phyloP scores from a whole-genome alignment of 2,797 vertebrate genomes.

The Lates japonicus region DNA sequence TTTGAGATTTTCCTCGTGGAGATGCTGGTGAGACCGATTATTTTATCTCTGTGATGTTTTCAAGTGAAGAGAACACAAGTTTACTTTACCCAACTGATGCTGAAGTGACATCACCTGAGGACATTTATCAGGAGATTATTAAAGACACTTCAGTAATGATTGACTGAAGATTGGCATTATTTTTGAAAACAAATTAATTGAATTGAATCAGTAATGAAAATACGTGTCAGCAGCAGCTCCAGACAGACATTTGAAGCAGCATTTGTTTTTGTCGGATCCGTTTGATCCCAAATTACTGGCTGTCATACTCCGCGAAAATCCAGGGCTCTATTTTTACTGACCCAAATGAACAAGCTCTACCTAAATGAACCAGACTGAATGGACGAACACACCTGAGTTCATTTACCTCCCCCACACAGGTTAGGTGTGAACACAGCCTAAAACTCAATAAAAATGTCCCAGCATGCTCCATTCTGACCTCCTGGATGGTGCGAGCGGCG shows the following conservation, averaged over 20 bases:
- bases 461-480: slow-evolving; percentile 68
- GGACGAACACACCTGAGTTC: slow-evolving; percentile 52
- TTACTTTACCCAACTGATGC: too few species aligned
- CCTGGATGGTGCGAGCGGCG: not conserved
- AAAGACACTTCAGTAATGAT: not conserved
- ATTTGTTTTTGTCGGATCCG: not conserved
- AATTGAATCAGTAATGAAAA: too few species aligned
- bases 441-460: slow-evolving; percentile 65
- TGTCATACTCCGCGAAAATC: not conserved
- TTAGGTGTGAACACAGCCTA: slow-evolving; percentile 32
- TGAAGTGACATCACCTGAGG: too few species aligned
- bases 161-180: too few species aligned
- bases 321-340: not conserved
- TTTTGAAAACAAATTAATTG: too few species aligned
- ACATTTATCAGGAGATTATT: too few species aligned
- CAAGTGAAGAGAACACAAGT: too few species aligned
- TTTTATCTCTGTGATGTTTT: too few species aligned
- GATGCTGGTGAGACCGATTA: too few species aligned
- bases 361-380: slow-evolving; percentile 47
- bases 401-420: slow-evolving; percentile 14
- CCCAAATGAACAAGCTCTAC: not conserved
- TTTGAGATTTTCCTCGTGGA: too few species aligned
- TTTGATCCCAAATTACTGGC: not conserved
- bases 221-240: not conserved
- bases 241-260: not conserved